Evolutionary conservation across 2,888 invertebrate genomes (phyloP), one percentile per base, ranked within the genome.

Genomic region (Parnassius smintheus): DNA sequence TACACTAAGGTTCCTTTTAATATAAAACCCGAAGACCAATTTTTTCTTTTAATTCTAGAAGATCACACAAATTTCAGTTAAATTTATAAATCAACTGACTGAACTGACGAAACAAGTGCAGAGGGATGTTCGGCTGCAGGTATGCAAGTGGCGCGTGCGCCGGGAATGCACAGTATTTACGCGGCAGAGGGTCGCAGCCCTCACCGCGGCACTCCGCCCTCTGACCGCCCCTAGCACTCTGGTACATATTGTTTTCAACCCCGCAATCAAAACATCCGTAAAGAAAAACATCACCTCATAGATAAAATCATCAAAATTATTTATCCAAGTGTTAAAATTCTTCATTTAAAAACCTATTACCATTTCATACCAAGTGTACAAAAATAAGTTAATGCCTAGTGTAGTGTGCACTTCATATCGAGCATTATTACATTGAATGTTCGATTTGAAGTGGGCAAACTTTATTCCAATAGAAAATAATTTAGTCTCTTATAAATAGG

Each of bases 251-350:
- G 63, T 63, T 42, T 42, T 35, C 55, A 41, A 63, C 63, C 63
- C 63, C 59, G 63, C 63, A 59, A 63, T 59, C 63, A 63, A 56
- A 63, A 63, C 56, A 63, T 63, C 59, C 63, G 59, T 48, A 52
- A 35, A 59, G 9, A 56, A 54, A 63, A 59, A 63, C 54, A 63
- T 63, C 63, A 41, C 63, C 59, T 59, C 63, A 56, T 59, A 56
- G 56, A 63, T 59, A 59, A 59, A 59, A 56, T 54, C 50, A 63
- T 63, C 59, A 45, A 63, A 56, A 59, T 63, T 63, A 56, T 63
- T 63, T 63, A 59, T 59, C 59, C 59, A 63, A 63, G 63, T 63
- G 63, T 56, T 63, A 59, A 59, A 59, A 59, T 59, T 51, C 49
- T 48, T 55, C 56, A 52, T 56, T 63, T 59, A 59, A 51, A 63